Conservation (phyloP, 2,888 invertebrate species). For the Andrena haemorrhoa region DNA sequence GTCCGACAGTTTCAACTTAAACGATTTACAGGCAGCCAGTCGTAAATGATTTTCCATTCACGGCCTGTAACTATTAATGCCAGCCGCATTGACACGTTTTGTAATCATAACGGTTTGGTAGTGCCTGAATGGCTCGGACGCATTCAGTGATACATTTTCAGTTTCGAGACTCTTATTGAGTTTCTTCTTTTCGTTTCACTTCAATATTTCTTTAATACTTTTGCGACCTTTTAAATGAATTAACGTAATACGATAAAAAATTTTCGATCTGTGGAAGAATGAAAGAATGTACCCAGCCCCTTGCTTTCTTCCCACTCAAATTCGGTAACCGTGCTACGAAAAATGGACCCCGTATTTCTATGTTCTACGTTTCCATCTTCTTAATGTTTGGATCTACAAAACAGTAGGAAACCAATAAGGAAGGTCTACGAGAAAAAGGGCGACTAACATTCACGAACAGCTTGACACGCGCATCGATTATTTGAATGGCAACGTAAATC, state of each 20-base stretch:
- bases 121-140: not conserved
- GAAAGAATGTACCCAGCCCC: not conserved
- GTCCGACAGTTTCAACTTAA: not conserved
- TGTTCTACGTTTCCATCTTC: no score
- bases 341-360: not conserved
- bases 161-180: no score
- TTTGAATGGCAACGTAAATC: constrained; percentile 8
- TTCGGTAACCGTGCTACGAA: not conserved
- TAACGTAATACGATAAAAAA: not conserved
- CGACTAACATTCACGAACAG: constrained; percentile 14
- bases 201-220: no score
- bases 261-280: no score
- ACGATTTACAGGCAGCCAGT: not conserved
- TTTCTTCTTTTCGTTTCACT: no score
- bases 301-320: not conserved
- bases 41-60: not conserved
- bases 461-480: not conserved
- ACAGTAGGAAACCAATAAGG: constrained; percentile 17
- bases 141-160: not conserved
- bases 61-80: not conserved
- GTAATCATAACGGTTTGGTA: not conserved
- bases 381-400: not conserved
- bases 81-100: not conserved
- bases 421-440: constrained; percentile 25
- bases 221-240: not conserved